These are phyloP conservation scores for Perodicticus potto DNA, from an alignment of 2,797 vertebrate genomes.

Conservation along the genomic window DNA sequence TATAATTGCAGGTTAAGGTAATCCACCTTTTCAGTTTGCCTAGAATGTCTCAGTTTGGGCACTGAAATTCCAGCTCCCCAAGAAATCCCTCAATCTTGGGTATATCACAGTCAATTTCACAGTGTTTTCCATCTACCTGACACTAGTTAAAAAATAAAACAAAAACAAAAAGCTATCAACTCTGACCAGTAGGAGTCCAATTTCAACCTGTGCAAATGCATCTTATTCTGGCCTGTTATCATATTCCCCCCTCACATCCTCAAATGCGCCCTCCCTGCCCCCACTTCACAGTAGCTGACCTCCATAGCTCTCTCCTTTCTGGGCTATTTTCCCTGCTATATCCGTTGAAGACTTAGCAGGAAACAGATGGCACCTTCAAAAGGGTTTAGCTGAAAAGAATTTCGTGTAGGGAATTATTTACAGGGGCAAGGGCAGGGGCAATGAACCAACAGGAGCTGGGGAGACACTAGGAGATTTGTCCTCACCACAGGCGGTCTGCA, in stretches of 20 bases:
- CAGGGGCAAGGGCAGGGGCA: slow-evolving; percentile 30
- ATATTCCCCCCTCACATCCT: not conserved
- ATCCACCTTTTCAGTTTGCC: not conserved
- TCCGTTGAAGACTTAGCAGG: slow-evolving; percentile 25
- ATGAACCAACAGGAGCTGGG: not conserved
- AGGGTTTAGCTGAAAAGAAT: slow-evolving; percentile 56
- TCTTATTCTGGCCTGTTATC: not conserved
- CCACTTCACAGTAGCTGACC: not conserved
- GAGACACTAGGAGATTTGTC: not conserved
- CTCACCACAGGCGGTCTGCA: not conserved
- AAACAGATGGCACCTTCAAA: slow-evolving; percentile 46
- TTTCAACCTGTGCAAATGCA: slow-evolving; percentile 9
- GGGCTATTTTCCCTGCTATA: not conserved
- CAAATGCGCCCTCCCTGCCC: not conserved
- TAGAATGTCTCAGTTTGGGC: not conserved
- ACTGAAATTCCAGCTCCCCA: not conserved
- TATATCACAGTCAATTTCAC: not conserved
- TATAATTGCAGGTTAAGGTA: not conserved
- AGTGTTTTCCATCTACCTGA: not conserved
- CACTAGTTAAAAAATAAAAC: not conserved
- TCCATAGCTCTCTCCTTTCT: not conserved
- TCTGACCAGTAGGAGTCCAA: not conserved
- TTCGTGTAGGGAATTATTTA: slow-evolving; percentile 45
- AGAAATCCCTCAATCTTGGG: not conserved
- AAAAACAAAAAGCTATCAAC: not conserved